Conservation (phyloP, 2,113 vertebrate species). For the Oxyruncus cristatus region DNA sequence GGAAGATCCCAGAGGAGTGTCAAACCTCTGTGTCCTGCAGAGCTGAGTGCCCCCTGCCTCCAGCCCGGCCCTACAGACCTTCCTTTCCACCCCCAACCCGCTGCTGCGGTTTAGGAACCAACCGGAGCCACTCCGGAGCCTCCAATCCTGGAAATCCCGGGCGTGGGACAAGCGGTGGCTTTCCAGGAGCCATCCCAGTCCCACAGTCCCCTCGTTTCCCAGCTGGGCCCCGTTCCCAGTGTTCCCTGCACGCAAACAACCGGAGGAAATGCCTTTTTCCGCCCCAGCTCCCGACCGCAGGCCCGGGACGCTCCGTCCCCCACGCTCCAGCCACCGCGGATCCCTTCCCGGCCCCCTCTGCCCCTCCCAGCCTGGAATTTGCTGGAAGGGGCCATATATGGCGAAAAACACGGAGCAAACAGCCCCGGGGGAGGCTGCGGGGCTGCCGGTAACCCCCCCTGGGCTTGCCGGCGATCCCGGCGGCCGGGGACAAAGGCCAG, state of each 20-base stretch:
- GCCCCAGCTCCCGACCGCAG: neutral
- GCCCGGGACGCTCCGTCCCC: neutral
- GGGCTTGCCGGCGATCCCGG: no score
- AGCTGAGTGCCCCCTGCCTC: no score
- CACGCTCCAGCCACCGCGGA: rapidly evolving
- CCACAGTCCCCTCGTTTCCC: neutral
- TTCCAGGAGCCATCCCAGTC: neutral
- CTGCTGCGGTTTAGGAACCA: neutral
- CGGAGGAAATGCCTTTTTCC: conserved; percentile 35
- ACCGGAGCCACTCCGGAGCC: rapidly evolving
- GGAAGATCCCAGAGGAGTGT: neutral
- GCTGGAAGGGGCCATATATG: conserved; percentile 7
- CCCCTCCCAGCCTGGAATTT: neutral
- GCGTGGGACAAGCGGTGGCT: neutral
- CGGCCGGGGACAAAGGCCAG: conserved; percentile 12
- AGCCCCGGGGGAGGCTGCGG: rapidly evolving
- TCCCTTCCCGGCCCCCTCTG: neutral
- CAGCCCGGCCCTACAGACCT: neutral
- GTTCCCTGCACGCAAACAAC: neutral
- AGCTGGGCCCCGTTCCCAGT: neutral
- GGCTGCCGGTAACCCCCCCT: neutral
- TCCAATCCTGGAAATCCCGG: neutral
- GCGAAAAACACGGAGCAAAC: neutral
- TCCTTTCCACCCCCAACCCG: neutral
- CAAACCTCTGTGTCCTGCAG: neutral